Percentiles rank a stretch among this genome's conserved stretches.
These are phyloP conservation scores for Temnothorax longispinosus DNA, from an alignment of 1,140 invertebrate species.

Conservation along the genomic window DNA sequence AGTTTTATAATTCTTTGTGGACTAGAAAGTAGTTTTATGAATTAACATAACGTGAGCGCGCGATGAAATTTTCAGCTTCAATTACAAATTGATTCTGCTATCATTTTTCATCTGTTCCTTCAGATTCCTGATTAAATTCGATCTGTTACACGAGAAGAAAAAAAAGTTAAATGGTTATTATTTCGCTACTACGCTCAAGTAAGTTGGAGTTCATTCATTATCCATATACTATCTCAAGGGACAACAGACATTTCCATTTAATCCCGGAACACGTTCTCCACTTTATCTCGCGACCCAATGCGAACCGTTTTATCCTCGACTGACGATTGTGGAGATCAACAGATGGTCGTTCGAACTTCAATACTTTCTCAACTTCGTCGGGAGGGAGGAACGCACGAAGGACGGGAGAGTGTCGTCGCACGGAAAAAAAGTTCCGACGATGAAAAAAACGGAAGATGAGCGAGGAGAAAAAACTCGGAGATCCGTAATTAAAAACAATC, in stretches of 20 bases:
- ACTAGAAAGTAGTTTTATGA: background rate
- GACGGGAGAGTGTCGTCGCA: slow-evolving; percentile 2
- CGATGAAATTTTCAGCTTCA: background rate
- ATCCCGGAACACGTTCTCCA: slow-evolving; percentile 39
- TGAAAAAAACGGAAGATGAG: background rate
- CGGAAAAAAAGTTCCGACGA: background rate
- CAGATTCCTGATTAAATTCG: background rate
- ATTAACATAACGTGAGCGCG: background rate
- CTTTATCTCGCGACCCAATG: slow-evolving; percentile 40
- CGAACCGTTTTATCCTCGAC: slow-evolving; percentile 57
- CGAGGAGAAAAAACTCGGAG: background rate
- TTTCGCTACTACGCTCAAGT: background rate
- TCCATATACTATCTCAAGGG: slow-evolving; percentile 20
- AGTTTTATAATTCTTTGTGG: background rate
- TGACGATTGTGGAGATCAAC: slow-evolving; percentile 58
- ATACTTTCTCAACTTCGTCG: slow-evolving; percentile 46
- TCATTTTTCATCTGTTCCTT: background rate
- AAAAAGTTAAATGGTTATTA: background rate
- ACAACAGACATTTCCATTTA: slow-evolving; percentile 59
- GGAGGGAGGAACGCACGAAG: background rate
- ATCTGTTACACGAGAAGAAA: background rate
- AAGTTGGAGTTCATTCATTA: slow-evolving; percentile 46
- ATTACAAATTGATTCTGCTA: background rate
- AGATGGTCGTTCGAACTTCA: slow-evolving; percentile 55
- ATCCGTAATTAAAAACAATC: slow-evolving; percentile 77